Conservation (phyloP, 2,888 invertebrate genomes). For the Catocala fraxini region DNA sequence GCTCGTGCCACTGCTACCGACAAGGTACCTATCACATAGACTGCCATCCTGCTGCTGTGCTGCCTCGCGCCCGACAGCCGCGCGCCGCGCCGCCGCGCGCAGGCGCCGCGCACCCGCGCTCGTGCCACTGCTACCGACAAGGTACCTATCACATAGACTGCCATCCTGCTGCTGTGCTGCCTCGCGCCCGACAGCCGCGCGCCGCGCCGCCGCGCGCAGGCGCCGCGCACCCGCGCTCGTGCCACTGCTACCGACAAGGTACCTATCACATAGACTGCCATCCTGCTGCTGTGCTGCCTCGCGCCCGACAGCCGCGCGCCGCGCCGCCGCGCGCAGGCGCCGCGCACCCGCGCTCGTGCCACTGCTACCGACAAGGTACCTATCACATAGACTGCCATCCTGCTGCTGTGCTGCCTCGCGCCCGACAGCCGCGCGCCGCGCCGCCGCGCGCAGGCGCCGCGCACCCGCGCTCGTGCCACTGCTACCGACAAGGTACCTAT, state of each 20-base stretch:
- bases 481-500: slow-evolving; percentile 63
- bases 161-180: slow-evolving; percentile 92
- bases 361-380: slow-evolving; percentile 63
- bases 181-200: slow-evolving; percentile 87
- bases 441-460: slow-evolving; percentile 30
- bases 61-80: slow-evolving; percentile 90
- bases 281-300: slow-evolving; percentile 94
- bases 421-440: slow-evolving; percentile 82
- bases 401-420: slow-evolving; percentile 93
- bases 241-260: slow-evolving; percentile 62
- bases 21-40: slow-evolving; percentile 59
- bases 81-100: slow-evolving; percentile 56
- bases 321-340: slow-evolving; percentile 37
- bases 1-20: slow-evolving; percentile 24
- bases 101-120: too few species aligned
- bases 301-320: slow-evolving; percentile 85
- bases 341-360: too few species aligned
- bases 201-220: slow-evolving; percentile 53
- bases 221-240: too few species aligned
- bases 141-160: slow-evolving; percentile 50
- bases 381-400: too few species aligned
- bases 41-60: slow-evolving; percentile 89
- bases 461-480: too few species aligned
- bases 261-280: slow-evolving; percentile 1
- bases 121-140: slow-evolving; percentile 49